phyloP scores from a whole-genome alignment of 2,797 vertebrate species.

The Liparis tanakae region DNA sequence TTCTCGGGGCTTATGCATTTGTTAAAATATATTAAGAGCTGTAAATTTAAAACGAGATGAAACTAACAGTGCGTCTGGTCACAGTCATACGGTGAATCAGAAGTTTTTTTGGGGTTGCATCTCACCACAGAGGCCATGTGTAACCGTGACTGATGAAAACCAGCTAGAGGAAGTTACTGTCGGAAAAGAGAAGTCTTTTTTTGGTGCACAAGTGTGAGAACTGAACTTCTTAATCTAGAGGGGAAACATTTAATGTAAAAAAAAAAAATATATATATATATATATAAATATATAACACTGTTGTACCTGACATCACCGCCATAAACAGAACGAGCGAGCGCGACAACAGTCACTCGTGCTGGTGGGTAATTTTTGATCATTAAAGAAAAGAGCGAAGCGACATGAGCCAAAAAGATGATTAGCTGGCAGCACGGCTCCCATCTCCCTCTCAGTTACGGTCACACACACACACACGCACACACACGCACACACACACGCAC shows the following conservation, averaged over 20 bases:
- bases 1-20: too few relatives aligned
- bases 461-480: too few relatives aligned
- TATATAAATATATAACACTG: neutral
- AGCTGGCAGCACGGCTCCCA: slow-evolving; percentile 17
- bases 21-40: too few relatives aligned
- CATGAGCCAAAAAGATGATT: slow-evolving; percentile 12
- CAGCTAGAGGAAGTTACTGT: slow-evolving; percentile 11
- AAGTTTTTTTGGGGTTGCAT: too few relatives aligned
- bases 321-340: slow-evolving; percentile 12
- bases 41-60: neutral
- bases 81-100: neutral
- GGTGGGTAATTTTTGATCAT: slow-evolving; percentile 49
- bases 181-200: slow-evolving; percentile 52
- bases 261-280: too few relatives aligned
- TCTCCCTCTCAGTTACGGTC: neutral
- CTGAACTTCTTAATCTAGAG: neutral
- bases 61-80: neutral
- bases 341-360: slow-evolving; percentile 13
- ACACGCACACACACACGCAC: too few relatives aligned
- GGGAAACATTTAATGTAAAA: neutral
- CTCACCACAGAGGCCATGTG: neutral
- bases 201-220: neutral
- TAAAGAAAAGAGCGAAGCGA: neutral
- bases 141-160: neutral
- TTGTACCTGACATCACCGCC: neutral